These are phyloP conservation scores for Galbula dea DNA, from an alignment of 2,113 vertebrate species.

Conservation along the genomic window DNA sequence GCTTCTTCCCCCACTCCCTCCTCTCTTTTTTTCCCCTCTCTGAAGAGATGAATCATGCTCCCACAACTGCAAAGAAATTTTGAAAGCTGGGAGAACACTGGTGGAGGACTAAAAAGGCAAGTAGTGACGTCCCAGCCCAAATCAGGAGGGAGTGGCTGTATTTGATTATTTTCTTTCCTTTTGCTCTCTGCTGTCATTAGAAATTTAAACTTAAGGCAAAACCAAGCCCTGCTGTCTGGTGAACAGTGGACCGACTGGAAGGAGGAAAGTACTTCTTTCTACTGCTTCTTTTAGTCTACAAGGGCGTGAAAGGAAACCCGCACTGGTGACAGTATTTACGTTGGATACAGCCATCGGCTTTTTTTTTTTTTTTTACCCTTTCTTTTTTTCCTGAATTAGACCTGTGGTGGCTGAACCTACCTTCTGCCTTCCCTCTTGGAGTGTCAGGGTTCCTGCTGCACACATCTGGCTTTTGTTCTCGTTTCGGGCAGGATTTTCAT, in stretches of 20 bases:
- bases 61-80: slow-evolving; percentile 71
- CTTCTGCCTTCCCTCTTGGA: background rate
- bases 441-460: slow-evolving; percentile 4
- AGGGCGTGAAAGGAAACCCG: background rate
- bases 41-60: slow-evolving; percentile 72
- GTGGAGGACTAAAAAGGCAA: slow-evolving; percentile 65
- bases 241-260: background rate
- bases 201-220: slow-evolving; percentile 57
- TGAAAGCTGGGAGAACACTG: slow-evolving; percentile 56
- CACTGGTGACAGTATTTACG: background rate
- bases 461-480: slow-evolving; percentile 53
- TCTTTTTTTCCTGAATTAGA: background rate
- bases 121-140: slow-evolving; percentile 60
- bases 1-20: background rate
- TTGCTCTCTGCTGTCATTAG: slow-evolving; percentile 64
- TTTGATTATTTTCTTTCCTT: slow-evolving; percentile 45
- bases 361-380: background rate
- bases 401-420: slow-evolving; percentile 30
- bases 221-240: background rate
- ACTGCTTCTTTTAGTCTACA: background rate
- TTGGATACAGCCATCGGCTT: background rate
- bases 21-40: background rate
- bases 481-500: slow-evolving; percentile 7
- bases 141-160: slow-evolving; percentile 62
- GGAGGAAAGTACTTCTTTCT: slow-evolving; percentile 18